Conservation (phyloP, 2,888 invertebrate genomes). For the Anagyrus pseudococci region DNA sequence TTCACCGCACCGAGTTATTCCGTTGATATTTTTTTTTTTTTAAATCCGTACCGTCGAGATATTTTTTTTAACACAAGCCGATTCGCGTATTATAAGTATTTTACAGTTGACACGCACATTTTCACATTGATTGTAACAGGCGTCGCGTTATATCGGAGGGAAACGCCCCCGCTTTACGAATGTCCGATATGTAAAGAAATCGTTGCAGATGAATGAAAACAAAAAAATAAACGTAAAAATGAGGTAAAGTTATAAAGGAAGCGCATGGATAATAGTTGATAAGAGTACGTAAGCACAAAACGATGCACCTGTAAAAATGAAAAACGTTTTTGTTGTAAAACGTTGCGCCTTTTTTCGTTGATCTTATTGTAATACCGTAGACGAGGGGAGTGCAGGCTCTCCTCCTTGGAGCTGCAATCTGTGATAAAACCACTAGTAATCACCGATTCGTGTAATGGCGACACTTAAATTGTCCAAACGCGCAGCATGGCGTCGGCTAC, state of each 20-base stretch:
- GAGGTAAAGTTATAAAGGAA: no score
- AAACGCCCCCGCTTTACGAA: constrained; percentile 26
- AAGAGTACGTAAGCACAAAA: constrained; percentile 39
- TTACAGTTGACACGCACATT: neutral
- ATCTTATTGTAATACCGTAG: constrained; percentile 36
- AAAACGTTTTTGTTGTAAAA: neutral
- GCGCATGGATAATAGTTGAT: no score
- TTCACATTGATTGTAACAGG: neutral
- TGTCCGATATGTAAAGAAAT: neutral
- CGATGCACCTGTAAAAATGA: constrained; percentile 32
- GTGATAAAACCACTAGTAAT: constrained; percentile 45
- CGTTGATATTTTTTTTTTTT: neutral
- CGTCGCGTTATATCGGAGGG: no score
- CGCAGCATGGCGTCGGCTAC: constrained; percentile 26
- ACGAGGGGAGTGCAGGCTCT: constrained; percentile 39
- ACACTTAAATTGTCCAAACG: constrained; percentile 35
- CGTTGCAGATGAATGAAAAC: neutral
- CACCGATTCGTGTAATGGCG: constrained; percentile 34
- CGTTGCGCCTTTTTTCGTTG: constrained; percentile 3
- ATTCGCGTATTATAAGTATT: neutral
- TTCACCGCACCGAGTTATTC: no score
- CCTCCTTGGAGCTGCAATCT: constrained; percentile 44
- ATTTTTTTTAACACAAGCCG: neutral
- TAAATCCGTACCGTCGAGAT: neutral
- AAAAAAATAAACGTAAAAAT: constrained; percentile 36